Evolutionary conservation across 2,888 invertebrate species (phyloP).

Genomic region (Sinotaia quadrata): DNA sequence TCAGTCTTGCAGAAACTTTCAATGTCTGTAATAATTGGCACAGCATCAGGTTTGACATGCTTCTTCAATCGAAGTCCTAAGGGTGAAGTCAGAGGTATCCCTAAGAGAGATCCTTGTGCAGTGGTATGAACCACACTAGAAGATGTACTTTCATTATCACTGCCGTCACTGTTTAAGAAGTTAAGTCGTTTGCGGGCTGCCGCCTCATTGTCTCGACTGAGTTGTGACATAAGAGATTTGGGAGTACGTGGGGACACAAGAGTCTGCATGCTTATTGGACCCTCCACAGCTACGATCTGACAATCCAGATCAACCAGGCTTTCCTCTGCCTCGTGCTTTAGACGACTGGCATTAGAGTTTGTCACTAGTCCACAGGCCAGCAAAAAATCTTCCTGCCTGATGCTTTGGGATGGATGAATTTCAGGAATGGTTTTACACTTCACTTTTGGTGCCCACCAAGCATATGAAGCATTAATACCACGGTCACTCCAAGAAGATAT

Average conservation of each 20-base stretch:
- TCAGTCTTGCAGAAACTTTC: slow-evolving; percentile 46
- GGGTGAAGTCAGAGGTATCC: slow-evolving; percentile 47
- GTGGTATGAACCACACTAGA: neutral
- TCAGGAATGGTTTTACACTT: neutral
- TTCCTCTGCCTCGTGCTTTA: slow-evolving; percentile 36
- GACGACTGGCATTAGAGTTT: slow-evolving; percentile 31
- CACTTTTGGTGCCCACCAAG: neutral
- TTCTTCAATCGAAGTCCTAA: slow-evolving; percentile 56
- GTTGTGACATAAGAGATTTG: slow-evolving; percentile 53
- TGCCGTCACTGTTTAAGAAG: slow-evolving; percentile 40
- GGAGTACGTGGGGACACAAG: slow-evolving; percentile 44
- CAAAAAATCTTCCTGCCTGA: slow-evolving; percentile 25
- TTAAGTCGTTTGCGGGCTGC: slow-evolving; percentile 41
- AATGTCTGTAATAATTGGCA: slow-evolving; percentile 42
- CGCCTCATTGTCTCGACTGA: slow-evolving; percentile 40
- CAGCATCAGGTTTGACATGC: slow-evolving; percentile 46
- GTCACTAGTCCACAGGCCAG: slow-evolving; percentile 39
- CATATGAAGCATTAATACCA: neutral
- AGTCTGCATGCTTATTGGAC: slow-evolving; percentile 54
- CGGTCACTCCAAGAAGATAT: too few relatives aligned
- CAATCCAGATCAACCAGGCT: slow-evolving; percentile 46
- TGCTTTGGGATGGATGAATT: neutral
- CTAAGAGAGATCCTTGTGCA: slow-evolving; percentile 38
- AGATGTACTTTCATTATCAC: slow-evolving; percentile 39
- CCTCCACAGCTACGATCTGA: slow-evolving; percentile 49